Evolutionary conservation across 2,797 vertebrate species (phyloP).

Genomic region (Chaetodon trifasciatus): DNA sequence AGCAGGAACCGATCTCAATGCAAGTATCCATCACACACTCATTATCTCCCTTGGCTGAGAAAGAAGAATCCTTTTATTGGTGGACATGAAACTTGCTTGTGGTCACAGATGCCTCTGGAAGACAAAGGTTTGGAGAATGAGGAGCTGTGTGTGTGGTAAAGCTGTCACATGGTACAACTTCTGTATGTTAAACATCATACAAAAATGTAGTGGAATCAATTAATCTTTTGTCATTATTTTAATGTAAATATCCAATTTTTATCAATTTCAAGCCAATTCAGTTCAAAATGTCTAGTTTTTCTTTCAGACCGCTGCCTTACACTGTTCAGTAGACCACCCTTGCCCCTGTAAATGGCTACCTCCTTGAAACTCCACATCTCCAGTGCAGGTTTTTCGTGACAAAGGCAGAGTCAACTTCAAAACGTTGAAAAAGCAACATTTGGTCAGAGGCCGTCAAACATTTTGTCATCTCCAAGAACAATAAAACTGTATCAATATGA

Average conservation of each 20-base stretch:
- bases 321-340: background rate
- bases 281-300: background rate
- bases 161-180: background rate
- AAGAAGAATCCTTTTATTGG: slow-evolving; percentile 10
- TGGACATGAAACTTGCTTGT: slow-evolving; percentile 7
- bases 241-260: background rate
- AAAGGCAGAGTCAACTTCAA: too few relatives aligned
- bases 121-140: background rate
- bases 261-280: background rate
- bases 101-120: background rate
- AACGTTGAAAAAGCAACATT: too few relatives aligned
- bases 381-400: too few relatives aligned
- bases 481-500: too few relatives aligned
- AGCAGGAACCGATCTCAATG: slow-evolving; percentile 2
- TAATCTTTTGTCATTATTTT: background rate
- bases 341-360: background rate
- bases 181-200: background rate
- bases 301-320: too few relatives aligned
- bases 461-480: too few relatives aligned
- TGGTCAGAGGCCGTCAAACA: too few relatives aligned
- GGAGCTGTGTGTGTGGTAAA: background rate
- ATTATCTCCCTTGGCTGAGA: slow-evolving; percentile 12
- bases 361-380: background rate
- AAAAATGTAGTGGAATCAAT: background rate
- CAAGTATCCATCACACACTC: background rate